A percentile compares a stretch with the other conserved stretches of the same genome.
These are phyloP conservation scores for Drosophila mimica DNA, from an alignment of 2,888 invertebrate genomes.

Conservation along the genomic window DNA sequence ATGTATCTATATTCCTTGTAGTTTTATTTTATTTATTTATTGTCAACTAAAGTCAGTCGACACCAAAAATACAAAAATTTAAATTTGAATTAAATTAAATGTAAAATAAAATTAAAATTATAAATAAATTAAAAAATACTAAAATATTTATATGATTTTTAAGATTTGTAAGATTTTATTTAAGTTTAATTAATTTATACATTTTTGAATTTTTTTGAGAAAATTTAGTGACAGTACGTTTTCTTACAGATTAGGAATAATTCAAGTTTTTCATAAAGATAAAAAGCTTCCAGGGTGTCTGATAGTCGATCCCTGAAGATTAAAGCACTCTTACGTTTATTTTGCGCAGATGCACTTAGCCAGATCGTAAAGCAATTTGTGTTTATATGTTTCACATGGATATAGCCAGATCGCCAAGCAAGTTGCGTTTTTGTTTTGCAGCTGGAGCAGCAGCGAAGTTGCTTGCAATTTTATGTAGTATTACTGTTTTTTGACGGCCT, in stretches of 20 bases:
- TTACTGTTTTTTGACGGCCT: constrained; percentile 37
- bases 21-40: no score
- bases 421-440: constrained; percentile 43
- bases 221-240: background rate
- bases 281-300: background rate
- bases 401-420: constrained; percentile 36
- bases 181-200: background rate
- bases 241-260: background rate
- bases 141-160: no score
- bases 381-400: constrained; percentile 23
- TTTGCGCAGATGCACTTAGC: constrained; percentile 27
- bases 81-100: no score
- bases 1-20: no score
- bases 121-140: no score
- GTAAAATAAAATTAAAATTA: no score
- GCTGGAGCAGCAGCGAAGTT: constrained; percentile 37
- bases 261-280: background rate
- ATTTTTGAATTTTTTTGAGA: background rate
- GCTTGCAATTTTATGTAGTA: constrained; percentile 49
- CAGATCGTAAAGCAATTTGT: constrained; percentile 49
- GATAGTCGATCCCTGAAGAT: background rate
- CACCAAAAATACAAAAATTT: no score
- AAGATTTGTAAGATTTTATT: background rate
- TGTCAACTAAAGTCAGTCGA: no score
- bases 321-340: background rate